Base-by-base conservation (phyloP, 2,797 vertebrate species). In the Pseudopleuronectes americanus region DNA sequence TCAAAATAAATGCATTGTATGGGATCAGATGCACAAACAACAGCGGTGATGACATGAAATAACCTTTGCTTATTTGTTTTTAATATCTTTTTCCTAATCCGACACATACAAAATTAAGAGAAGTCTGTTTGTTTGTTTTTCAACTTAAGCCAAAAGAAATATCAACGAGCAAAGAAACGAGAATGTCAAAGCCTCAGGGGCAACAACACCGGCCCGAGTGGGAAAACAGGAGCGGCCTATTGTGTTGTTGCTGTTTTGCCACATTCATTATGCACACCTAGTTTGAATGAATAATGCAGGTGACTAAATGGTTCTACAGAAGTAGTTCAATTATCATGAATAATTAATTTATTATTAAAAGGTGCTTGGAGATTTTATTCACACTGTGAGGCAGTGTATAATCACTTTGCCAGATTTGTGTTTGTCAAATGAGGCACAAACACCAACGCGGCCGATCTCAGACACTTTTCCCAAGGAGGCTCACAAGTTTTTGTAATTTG, bases 291-390 rank as follows among this genome's bases (percentile, higher is more conserved):
- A 92, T 93, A 90, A 92, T 92, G 89, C 80, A 90, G 77, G 68
- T 77, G 72, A 87, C 79, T 86, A 87, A 92, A 91, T 88, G 84
- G 82, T 84, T 89, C 85, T 80, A 91, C 88, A 91, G 87, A 89
- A 84, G 78, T 85, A 69, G 85, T 92, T 91, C 85, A 91, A 91
- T 92, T 87, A 84, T 89, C 77, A 90, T 92, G 72, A 90, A 91
- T 93, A 90, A 92, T 90, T 84, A 68, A 92, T 88, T 60, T 79
- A 68, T 82, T 77, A 85, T 86, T 87, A 89, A 90, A 92, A 88
- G 70, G 82, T 84, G 83, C 74, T 82, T 62, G 59, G 79, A 86
- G 87, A 85, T 84, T 83, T 83, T 81, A 80, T 73, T 91, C 84
- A 90, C 80, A 86, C 65, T 71, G 69, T 78, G 74, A 81, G 68